phyloP scores from a whole-genome alignment of 2,888 invertebrate genomes.

The Lycaena phlaeas region DNA sequence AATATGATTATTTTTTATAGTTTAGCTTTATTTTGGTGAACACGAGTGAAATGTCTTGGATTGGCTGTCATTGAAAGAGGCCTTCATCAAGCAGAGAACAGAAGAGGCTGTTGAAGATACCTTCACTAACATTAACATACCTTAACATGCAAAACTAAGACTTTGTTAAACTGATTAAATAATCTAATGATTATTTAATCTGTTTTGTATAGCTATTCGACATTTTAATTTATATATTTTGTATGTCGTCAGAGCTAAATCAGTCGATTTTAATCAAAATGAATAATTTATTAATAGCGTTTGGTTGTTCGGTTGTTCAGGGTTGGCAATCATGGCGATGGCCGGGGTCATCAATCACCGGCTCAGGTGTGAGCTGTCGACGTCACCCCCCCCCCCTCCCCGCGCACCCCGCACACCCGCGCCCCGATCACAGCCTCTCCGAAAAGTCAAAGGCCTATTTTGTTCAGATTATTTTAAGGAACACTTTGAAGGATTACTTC shows the following conservation, averaged over 20 bases:
- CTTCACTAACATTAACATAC: no score
- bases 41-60: no score
- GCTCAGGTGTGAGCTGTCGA: constrained; percentile 48
- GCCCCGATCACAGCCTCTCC: constrained; percentile 19
- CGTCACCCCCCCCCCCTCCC: constrained; percentile 20
- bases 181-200: no score
- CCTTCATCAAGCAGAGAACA: no score
- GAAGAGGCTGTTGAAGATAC: no score
- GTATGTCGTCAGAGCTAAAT: background rate
- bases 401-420: constrained; percentile 21
- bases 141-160: no score
- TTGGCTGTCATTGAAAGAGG: no score
- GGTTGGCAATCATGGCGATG: constrained; percentile 47
- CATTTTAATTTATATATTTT: background rate
- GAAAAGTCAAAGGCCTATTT: constrained; percentile 10
- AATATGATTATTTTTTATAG: no score
- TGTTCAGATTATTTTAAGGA: constrained; percentile 10
- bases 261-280: background rate
- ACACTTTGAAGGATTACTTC: background rate
- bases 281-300: background rate
- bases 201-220: no score
- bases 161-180: no score
- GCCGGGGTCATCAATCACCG: constrained; percentile 64
- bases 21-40: no score
- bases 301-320: background rate